Conservation (phyloP, 2,113 vertebrate genomes). For the Melierax canorus region DNA sequence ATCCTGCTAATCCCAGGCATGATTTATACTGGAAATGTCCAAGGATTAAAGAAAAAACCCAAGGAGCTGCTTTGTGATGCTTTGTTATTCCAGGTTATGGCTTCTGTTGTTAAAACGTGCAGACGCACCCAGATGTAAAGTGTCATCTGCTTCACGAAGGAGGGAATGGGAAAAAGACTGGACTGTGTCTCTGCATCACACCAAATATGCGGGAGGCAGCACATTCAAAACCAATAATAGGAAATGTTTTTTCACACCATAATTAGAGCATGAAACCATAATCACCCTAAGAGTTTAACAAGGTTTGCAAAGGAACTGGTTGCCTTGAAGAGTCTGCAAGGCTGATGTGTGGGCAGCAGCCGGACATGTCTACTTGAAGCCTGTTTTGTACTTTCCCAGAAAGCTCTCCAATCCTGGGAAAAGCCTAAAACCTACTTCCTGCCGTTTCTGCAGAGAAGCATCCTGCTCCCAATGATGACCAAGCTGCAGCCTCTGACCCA, state of each 20-base stretch:
- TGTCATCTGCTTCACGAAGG: neutral
- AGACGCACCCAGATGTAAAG: fast-evolving
- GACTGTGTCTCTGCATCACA: neutral
- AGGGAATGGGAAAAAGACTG: neutral
- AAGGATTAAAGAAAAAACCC: neutral
- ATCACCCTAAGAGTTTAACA: neutral
- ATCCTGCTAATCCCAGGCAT: neutral
- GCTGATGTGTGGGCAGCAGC: neutral
- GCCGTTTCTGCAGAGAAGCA: fast-evolving
- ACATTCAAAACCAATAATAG: neutral
- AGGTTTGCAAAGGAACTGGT: neutral
- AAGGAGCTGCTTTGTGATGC: neutral
- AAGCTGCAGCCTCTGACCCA: neutral
- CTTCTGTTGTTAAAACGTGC: neutral
- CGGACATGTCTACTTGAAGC: neutral
- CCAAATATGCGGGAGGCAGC: neutral
- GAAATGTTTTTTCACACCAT: neutral
- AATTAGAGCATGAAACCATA: neutral
- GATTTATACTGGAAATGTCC: neutral
- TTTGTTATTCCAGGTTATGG: neutral
- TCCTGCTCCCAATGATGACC: neutral
- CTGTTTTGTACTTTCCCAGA: neutral
- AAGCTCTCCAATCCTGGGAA: neutral
- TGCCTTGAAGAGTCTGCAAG: neutral
- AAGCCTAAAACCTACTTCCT: neutral